Evolutionary conservation across 2,113 vertebrate species (phyloP).

Genomic region (Pterocles gutturalis): DNA sequence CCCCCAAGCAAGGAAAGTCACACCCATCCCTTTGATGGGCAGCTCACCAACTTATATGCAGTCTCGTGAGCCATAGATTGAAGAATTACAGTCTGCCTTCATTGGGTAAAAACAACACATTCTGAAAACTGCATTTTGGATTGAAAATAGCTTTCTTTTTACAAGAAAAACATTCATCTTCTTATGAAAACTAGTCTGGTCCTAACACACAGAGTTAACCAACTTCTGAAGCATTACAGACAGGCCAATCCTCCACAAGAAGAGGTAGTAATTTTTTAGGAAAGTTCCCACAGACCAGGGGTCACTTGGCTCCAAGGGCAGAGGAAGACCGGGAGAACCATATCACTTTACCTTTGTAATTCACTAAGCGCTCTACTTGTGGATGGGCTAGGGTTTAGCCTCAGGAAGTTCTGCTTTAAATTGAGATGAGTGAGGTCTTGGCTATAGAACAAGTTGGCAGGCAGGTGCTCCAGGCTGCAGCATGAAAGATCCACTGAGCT

Average conservation of each 20-base stretch:
- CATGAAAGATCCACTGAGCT: conserved; percentile 97
- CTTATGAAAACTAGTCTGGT: not conserved
- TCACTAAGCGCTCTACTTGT: conserved; percentile 85
- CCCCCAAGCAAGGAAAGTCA: too few relatives aligned
- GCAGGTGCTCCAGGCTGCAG: conserved; percentile 95
- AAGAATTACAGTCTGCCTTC: not conserved
- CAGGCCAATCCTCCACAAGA: not conserved
- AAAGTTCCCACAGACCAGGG: not conserved
- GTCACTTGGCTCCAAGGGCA: not conserved
- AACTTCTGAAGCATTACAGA: not conserved
- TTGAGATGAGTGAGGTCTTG: conserved; percentile 99
- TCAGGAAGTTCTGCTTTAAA: conserved; percentile 96
- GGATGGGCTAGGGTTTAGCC: conserved; percentile 74
- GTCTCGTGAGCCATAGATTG: not conserved
- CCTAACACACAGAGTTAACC: not conserved
- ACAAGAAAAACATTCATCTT: not conserved
- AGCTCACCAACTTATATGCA: not conserved
- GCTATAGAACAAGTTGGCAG: conserved; percentile 96
- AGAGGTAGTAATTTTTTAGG: not conserved
- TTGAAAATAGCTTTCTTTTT: not conserved
- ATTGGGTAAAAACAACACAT: not conserved
- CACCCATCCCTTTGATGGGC: not conserved
- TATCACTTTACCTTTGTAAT: conserved; percentile 87
- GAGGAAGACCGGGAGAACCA: not conserved
- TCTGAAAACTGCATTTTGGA: not conserved